Conservation (phyloP, 2,888 invertebrate species). For the Sacculina carcini region DNA sequence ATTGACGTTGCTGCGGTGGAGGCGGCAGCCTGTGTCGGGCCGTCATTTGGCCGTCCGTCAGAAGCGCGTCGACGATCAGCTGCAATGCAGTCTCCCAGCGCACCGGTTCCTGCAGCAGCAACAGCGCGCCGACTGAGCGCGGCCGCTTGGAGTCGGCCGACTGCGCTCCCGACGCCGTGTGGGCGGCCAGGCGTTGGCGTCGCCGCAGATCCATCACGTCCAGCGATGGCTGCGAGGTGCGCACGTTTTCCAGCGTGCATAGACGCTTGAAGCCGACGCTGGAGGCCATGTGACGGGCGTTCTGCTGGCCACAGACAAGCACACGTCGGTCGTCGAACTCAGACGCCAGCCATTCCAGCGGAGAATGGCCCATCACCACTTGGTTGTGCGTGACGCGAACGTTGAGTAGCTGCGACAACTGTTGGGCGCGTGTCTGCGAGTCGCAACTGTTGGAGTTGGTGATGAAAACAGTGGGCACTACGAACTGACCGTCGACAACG, state of each 20-base stretch:
- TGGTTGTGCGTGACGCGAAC: constrained; percentile 28
- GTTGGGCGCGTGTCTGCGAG: constrained; percentile 29
- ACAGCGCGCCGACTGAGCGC: constrained; percentile 29
- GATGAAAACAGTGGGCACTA: constrained; percentile 33
- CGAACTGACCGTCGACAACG: constrained; percentile 27
- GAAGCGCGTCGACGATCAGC: constrained; percentile 31
- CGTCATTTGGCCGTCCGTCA: constrained; percentile 30
- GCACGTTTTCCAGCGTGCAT: constrained; percentile 29
- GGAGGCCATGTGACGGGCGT: constrained; percentile 26
- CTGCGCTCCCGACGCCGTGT: neutral
- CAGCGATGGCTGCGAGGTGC: constrained; percentile 29
- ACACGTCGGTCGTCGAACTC: constrained; percentile 33
- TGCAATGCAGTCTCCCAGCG: constrained; percentile 37
- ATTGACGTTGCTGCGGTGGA: constrained; percentile 29
- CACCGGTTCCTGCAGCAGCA: constrained; percentile 35
- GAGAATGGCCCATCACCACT: constrained; percentile 37
- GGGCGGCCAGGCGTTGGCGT: constrained; percentile 15
- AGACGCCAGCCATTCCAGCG: constrained; percentile 28
- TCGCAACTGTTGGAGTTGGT: constrained; percentile 36
- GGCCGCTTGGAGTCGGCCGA: constrained; percentile 17
- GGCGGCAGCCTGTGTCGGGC: neutral
- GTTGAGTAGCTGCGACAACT: constrained; percentile 30
- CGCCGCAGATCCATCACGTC: constrained; percentile 29
- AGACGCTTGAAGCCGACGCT: constrained; percentile 33
- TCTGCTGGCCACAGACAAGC: constrained; percentile 25